A percentile compares a stretch with the other conserved stretches of the same genome.
phyloP scores from a whole-genome alignment of 2,888 invertebrate species.

The Invenusta paracnida region DNA sequence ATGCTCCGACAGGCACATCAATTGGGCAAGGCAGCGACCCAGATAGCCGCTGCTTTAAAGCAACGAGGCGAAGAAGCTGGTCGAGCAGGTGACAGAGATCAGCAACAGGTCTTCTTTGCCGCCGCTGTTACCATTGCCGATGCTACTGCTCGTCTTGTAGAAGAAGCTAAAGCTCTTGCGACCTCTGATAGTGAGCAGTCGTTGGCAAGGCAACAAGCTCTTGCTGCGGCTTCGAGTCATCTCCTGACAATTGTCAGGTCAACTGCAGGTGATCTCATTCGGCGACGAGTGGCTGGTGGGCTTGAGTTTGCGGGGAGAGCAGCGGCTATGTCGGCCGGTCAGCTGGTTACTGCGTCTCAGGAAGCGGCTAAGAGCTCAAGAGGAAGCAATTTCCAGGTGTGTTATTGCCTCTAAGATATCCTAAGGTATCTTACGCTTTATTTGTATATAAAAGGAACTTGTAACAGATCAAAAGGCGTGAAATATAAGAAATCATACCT shows the following conservation, averaged over 20 bases:
- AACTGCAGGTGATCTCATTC: conserved; percentile 76
- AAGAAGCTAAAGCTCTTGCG: conserved; percentile 71
- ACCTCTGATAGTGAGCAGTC: not conserved
- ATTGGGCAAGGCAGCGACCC: conserved; percentile 69
- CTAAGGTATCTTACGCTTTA: no score
- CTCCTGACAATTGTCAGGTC: conserved; percentile 77
- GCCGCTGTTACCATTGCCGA: conserved; percentile 90
- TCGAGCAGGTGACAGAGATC: conserved; percentile 67
- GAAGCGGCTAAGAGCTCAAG: conserved; percentile 70
- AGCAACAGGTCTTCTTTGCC: conserved; percentile 80
- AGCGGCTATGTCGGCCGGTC: conserved; percentile 80
- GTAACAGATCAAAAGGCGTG: no score
- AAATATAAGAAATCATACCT: no score
- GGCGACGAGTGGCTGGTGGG: conserved; percentile 70
- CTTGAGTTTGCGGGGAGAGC: conserved; percentile 70
- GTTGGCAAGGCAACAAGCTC: conserved; percentile 53
- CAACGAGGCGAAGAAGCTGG: not conserved
- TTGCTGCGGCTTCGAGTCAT: conserved; percentile 84
- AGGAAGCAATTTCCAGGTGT: conserved; percentile 43
- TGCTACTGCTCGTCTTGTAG: conserved; percentile 92
- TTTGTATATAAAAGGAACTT: no score
- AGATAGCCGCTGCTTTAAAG: conserved; percentile 3
- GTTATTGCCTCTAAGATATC: not conserved
- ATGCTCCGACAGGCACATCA: conserved; percentile 88
- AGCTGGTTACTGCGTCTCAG: conserved; percentile 81